phyloP scores from a whole-genome alignment of 1,140 invertebrate species.

The Hermatobates lingyangjiaoensis region DNA sequence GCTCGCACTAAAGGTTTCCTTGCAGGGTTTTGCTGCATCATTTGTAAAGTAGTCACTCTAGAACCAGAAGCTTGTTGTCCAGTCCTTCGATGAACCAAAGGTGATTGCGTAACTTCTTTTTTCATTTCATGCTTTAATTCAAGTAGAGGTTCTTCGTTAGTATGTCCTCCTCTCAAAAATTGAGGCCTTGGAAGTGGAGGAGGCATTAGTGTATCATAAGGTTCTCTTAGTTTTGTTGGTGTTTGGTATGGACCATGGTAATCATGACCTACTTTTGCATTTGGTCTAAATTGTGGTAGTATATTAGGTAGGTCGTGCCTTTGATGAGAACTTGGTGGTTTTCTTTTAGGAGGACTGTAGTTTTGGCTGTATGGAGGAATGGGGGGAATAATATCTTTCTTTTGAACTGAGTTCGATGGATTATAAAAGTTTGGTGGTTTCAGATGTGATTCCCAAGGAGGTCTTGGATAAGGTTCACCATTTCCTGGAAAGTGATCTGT shows the following conservation, averaged over 20 bases:
- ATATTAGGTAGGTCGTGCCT: conserved; percentile 37
- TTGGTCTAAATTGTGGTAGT: conserved; percentile 46
- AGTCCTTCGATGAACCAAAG: conserved; percentile 13
- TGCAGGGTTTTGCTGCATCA: conserved; percentile 30
- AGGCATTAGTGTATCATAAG: conserved; percentile 21
- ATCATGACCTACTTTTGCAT: conserved; percentile 32
- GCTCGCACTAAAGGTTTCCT: conserved; percentile 10
- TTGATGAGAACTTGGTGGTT: conserved; percentile 9
- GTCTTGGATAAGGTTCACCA: conserved; percentile 14
- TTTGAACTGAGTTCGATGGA: background rate
- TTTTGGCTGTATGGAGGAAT: background rate
- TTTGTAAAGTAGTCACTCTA: conserved; percentile 38
- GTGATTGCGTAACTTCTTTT: conserved; percentile 16
- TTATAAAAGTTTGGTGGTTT: conserved; percentile 10
- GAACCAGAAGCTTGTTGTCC: conserved; percentile 16
- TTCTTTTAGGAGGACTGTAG: conserved; percentile 12
- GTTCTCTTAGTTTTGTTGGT: conserved; percentile 16
- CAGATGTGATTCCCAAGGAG: conserved; percentile 17
- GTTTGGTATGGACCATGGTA: conserved; percentile 6
- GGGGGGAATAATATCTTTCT: conserved; percentile 8
- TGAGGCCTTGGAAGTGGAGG: conserved; percentile 26
- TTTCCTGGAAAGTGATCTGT: background rate
- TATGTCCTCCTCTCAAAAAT: conserved; percentile 23
- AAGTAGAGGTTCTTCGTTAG: conserved; percentile 16
- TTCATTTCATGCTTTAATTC: conserved; percentile 18